These are phyloP conservation scores for Lepus americanus DNA, from an alignment of 2,113 vertebrate genomes.

Conservation along the genomic window DNA sequence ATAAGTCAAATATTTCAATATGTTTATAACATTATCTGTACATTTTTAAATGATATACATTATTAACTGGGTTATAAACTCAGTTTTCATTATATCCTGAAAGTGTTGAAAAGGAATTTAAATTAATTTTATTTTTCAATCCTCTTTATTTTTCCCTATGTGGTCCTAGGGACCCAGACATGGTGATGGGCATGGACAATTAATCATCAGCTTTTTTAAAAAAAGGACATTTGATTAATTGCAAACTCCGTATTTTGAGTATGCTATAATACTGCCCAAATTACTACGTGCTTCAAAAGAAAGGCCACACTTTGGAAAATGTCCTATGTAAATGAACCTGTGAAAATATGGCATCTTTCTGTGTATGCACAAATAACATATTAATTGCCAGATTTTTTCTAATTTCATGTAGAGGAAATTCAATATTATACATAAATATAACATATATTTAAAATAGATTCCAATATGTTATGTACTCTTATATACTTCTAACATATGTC, in stretches of 20 bases:
- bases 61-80: background rate
- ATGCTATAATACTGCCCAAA: background rate
- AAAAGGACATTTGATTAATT: background rate
- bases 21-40: background rate
- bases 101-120: background rate
- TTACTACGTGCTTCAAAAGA: conserved; percentile 35
- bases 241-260: background rate
- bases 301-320: conserved; percentile 49
- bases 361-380: conserved; percentile 63
- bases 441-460: conserved; percentile 62
- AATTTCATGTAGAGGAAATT: conserved; percentile 44
- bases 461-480: conserved; percentile 46
- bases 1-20: background rate
- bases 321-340: conserved; percentile 45
- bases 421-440: background rate
- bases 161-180: background rate
- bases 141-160: background rate
- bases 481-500: conserved; percentile 61
- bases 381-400: conserved; percentile 67
- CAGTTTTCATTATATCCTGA: conserved; percentile 3
- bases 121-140: background rate
- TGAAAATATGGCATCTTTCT: conserved; percentile 67
- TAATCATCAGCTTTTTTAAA: conserved; percentile 2
- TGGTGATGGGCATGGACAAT: background rate
- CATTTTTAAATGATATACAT: background rate